These are phyloP conservation scores for Meta bourneti DNA, from an alignment of 2,888 invertebrate genomes.

Conservation along the genomic window DNA sequence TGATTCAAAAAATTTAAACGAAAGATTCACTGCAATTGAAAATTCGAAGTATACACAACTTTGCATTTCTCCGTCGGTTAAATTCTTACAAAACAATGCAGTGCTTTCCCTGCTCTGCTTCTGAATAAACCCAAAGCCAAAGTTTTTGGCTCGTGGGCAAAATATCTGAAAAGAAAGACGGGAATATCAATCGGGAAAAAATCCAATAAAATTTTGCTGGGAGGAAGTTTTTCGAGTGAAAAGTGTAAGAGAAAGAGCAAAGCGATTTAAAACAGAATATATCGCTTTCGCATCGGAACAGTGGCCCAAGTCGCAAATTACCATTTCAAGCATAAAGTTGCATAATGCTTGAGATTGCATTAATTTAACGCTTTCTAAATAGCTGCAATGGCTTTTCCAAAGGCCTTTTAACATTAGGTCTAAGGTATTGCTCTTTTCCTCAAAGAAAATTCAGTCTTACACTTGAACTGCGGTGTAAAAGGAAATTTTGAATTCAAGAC, in stretches of 20 bases:
- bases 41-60: neutral
- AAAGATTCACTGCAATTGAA: neutral
- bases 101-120: neutral
- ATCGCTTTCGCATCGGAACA: neutral
- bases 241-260: neutral
- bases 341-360: neutral
- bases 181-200: neutral
- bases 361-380: neutral
- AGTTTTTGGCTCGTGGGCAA: neutral
- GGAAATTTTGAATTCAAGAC: no score
- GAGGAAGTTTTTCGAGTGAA: neutral
- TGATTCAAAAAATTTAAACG: neutral
- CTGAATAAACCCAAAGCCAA: neutral
- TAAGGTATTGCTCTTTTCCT: no score
- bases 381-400: no score
- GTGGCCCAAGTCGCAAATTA: neutral
- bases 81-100: no score
- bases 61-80: neutral
- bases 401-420: no score
- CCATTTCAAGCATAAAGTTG: neutral
- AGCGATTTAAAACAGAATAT: neutral
- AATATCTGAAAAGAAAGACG: neutral
- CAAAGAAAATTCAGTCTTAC: no score
- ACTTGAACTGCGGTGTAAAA: no score
- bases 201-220: neutral